Evolutionary conservation across 2,113 vertebrate species (phyloP).

Genomic region (Gavialis gangeticus): DNA sequence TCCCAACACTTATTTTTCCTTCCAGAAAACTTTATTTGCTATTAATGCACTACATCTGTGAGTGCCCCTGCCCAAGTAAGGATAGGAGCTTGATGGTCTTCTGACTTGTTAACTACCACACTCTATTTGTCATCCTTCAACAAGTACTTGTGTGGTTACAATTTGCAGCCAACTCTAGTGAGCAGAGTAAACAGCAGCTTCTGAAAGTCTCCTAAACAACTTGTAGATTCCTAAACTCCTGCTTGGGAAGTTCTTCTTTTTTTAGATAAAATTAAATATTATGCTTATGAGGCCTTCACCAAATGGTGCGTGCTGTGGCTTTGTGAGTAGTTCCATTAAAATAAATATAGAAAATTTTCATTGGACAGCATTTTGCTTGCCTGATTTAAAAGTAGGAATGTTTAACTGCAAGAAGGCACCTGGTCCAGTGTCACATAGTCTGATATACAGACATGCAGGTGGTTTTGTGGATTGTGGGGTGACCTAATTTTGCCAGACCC

Average conservation of each 20-base stretch:
- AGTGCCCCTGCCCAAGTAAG: background rate
- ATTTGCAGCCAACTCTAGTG: background rate
- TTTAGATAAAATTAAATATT: background rate
- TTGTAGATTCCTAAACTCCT: background rate
- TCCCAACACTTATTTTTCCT: background rate
- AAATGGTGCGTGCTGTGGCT: background rate
- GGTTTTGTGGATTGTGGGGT: background rate
- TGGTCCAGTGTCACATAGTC: background rate
- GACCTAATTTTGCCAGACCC: background rate
- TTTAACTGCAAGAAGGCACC: background rate
- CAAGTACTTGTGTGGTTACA: background rate
- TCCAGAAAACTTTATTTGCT: rapidly evolving
- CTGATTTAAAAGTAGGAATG: background rate
- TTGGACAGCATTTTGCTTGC: background rate
- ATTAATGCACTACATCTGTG: background rate
- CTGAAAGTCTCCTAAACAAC: background rate
- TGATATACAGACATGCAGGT: background rate
- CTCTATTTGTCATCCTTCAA: background rate
- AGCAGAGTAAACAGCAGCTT: background rate
- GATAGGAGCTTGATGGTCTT: background rate
- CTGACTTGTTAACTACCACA: background rate
- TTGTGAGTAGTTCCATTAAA: background rate
- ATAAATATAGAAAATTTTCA: background rate
- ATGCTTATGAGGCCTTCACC: background rate
- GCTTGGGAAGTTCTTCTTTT: background rate